These are phyloP conservation scores for Lipophrys pholis DNA, from an alignment of 2,113 vertebrate species.

Conservation along the genomic window DNA sequence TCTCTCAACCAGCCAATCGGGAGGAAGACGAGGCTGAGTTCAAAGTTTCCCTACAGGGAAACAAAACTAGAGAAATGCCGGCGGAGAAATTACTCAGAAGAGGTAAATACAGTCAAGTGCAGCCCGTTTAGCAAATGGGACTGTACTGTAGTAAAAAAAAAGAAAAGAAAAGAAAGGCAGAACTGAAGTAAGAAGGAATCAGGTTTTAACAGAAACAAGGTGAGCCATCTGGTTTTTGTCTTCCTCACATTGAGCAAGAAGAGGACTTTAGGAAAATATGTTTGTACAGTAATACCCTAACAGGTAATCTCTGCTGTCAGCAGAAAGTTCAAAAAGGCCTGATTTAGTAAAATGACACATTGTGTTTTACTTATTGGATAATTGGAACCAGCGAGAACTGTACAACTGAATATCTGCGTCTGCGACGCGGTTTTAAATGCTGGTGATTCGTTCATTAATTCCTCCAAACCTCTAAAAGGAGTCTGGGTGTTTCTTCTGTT, in stretches of 20 bases:
- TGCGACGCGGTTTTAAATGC: background rate
- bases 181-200: background rate
- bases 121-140: background rate
- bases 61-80: constrained; percentile 32
- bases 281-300: background rate
- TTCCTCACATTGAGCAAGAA: background rate
- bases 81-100: constrained; percentile 16
- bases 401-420: no score
- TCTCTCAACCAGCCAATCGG: constrained; percentile 42
- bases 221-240: constrained; percentile 20
- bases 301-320: background rate
- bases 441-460: background rate
- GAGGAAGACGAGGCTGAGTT: background rate
- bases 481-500: no score
- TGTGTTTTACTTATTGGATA: background rate
- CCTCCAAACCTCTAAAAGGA: no score
- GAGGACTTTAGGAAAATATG: background rate
- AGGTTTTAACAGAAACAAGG: background rate
- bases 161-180: background rate
- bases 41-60: constrained; percentile 11
- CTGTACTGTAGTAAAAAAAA: background rate
- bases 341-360: background rate
- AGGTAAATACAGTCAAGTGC: constrained; percentile 30
- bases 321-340: background rate
- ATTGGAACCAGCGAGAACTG: background rate